These are phyloP conservation scores for Cryptotis parvus DNA, from an alignment of 2,113 vertebrate genomes.

Conservation along the genomic window DNA sequence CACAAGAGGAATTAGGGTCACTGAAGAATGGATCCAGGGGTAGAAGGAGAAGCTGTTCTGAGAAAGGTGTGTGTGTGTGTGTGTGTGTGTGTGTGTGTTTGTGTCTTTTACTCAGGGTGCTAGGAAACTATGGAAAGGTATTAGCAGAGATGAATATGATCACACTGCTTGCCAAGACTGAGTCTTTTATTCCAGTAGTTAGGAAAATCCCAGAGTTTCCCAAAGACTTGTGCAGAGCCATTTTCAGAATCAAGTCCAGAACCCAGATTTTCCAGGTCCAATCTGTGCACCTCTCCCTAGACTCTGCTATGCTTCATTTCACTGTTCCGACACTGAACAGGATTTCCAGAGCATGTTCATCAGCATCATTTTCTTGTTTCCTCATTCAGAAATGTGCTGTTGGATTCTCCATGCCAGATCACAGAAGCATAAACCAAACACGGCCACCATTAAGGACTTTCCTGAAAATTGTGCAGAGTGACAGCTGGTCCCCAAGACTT, in stretches of 20 bases:
- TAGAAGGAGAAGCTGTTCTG: background rate
- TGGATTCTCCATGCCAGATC: background rate
- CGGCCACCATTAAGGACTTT: background rate
- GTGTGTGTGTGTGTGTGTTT: no score
- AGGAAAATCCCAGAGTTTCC: background rate
- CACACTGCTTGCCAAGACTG: background rate
- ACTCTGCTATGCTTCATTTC: background rate
- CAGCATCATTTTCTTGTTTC: background rate
- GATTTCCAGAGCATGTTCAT: constrained; percentile 2
- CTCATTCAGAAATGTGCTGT: background rate
- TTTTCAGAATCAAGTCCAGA: background rate
- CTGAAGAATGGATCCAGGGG: background rate
- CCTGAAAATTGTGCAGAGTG: background rate
- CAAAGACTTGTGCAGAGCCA: background rate
- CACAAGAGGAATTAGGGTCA: background rate
- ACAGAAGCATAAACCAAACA: background rate
- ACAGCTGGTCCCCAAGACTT: background rate
- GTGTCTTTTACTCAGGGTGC: no score
- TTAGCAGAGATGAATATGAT: background rate
- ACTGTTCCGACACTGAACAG: background rate
- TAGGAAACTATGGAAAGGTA: background rate
- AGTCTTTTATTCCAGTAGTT: background rate
- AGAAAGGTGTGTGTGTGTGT: no score
- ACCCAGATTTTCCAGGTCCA: no score
- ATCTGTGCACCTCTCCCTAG: background rate